Conservation (phyloP, 2,113 vertebrate species). For the Strix uralensis region DNA sequence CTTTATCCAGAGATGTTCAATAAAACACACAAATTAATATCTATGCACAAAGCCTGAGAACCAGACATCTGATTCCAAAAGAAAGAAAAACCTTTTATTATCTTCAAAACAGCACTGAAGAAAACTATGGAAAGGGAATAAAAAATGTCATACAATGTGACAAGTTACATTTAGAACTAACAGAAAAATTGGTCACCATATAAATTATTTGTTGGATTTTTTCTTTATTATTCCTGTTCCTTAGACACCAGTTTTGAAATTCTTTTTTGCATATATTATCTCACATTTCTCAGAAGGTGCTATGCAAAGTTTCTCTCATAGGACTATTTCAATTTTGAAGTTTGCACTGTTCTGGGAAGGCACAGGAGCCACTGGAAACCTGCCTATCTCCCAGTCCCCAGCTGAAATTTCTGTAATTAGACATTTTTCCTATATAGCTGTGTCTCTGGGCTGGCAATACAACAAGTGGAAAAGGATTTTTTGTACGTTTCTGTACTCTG, state of each 20-base stretch:
- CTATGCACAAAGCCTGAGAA: not conserved
- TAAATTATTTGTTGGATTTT: not conserved
- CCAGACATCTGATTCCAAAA: not conserved
- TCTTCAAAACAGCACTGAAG: not conserved
- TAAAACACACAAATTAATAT: not conserved
- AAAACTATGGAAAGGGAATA: not conserved
- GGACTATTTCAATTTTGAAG: not conserved
- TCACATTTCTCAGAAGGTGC: not conserved
- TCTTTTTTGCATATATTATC: not conserved
- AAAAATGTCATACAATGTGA: not conserved
- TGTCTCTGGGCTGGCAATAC: not conserved
- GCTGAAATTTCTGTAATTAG: not conserved
- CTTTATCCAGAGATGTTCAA: not conserved
- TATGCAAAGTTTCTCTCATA: not conserved
- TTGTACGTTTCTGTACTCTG: not conserved
- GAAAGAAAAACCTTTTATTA: not conserved
- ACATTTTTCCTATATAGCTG: not conserved
- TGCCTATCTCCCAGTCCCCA: not conserved
- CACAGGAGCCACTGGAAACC: not conserved
- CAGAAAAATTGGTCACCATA: not conserved
- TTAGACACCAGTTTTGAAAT: not conserved
- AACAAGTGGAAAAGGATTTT: not conserved
- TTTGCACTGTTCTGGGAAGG: not conserved
- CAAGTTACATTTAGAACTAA: not conserved
- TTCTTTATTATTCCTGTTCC: not conserved